Evolutionary conservation across 2,888 invertebrate genomes (phyloP).

Genomic region (Metalampra italica): DNA sequence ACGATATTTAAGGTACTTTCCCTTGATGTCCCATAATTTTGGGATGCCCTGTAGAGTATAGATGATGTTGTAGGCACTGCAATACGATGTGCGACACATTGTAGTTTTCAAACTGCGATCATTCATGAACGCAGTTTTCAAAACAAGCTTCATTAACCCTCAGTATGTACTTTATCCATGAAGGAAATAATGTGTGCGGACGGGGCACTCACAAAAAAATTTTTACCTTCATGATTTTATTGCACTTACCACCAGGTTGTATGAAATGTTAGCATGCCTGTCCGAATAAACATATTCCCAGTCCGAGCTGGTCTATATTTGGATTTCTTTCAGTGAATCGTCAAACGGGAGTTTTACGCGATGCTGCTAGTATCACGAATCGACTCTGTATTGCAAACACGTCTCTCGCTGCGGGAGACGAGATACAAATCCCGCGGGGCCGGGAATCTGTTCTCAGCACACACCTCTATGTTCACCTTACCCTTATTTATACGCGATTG

Average conservation of each 20-base stretch:
- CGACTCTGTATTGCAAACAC: conserved; percentile 57
- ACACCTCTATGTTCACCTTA: conserved; percentile 57
- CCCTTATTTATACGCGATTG: conserved; percentile 61
- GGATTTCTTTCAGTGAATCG: conserved; percentile 24
- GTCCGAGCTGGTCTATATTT: conserved; percentile 5
- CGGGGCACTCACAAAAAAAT: too few relatives aligned
- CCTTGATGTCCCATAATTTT: too few relatives aligned
- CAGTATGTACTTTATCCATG: too few relatives aligned
- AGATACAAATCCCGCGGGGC: conserved; percentile 67
- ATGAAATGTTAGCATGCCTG: neutral
- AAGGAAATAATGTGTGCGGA: too few relatives aligned
- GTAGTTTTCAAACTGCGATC: too few relatives aligned
- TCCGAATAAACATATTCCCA: neutral
- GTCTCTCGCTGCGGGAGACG: conserved; percentile 60
- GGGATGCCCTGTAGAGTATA: too few relatives aligned
- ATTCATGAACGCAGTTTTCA: too few relatives aligned
- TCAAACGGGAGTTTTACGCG: conserved; percentile 12
- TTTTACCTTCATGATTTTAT: neutral
- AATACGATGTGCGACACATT: too few relatives aligned
- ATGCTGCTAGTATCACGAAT: conserved; percentile 34
- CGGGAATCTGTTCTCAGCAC: conserved; percentile 55
- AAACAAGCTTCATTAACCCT: too few relatives aligned
- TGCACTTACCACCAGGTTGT: neutral
- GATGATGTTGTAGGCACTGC: too few relatives aligned
- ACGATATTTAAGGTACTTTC: too few relatives aligned